These are phyloP conservation scores for Nineta flava DNA, from an alignment of 2,888 invertebrate species.

Conservation along the genomic window DNA sequence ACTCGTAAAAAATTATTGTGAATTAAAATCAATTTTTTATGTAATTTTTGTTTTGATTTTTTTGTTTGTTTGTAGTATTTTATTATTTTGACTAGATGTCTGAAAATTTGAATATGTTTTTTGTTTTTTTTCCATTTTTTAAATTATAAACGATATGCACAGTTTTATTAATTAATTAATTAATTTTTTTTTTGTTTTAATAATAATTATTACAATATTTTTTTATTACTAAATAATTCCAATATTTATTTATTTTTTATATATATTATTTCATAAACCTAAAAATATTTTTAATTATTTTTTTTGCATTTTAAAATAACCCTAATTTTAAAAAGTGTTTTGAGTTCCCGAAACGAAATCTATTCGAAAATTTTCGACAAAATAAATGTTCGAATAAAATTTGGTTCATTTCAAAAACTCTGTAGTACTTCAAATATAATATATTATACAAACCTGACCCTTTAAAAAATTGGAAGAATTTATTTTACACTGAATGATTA, in stretches of 20 bases:
- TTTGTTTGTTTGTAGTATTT: conserved; percentile 15
- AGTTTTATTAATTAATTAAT: conserved; percentile 1
- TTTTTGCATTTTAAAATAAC: no score
- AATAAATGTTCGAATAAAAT: no score
- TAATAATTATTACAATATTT: conserved; percentile 12
- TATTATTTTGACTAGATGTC: conserved; percentile 57
- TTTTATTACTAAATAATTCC: conserved; percentile 11
- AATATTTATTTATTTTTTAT: conserved; percentile 11
- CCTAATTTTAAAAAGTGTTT: no score
- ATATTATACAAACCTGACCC: no score
- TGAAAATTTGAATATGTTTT: conserved; percentile 35
- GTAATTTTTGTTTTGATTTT: not conserved
- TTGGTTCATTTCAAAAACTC: no score
- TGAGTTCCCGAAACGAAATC: no score
- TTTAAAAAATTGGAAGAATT: no score
- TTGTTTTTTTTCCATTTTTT: no score
- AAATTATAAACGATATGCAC: conserved; percentile 38
- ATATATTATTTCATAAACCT: conserved; percentile 5
- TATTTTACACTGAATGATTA: not conserved
- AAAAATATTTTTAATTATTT: not conserved
- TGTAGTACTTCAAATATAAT: no score
- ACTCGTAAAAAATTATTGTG: not conserved
- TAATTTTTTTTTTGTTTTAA: no score
- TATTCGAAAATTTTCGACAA: no score
- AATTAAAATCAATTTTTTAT: not conserved